phyloP scores from a whole-genome alignment of 2,113 vertebrate genomes.

The Mystacornis crossleyi region DNA sequence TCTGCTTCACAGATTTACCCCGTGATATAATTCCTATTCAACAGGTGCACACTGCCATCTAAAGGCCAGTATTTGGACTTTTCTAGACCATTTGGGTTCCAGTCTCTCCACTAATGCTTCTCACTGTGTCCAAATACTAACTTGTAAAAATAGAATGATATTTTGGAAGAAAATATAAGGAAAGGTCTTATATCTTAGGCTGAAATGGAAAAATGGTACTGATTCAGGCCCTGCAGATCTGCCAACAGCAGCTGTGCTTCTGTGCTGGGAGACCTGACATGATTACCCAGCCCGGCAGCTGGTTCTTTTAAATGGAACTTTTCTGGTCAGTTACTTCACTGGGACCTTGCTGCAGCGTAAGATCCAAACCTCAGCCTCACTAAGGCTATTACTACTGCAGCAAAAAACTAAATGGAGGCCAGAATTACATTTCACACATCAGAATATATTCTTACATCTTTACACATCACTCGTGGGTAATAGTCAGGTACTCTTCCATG shows the following conservation, averaged over 20 bases:
- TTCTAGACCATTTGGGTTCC: background rate
- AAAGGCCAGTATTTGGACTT: conserved; percentile 69
- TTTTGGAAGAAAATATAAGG: background rate
- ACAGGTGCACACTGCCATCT: conserved; percentile 81
- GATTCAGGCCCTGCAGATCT: background rate
- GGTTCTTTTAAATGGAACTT: background rate
- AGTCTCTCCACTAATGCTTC: background rate
- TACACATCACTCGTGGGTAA: background rate
- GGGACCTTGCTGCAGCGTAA: background rate
- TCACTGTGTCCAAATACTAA: background rate
- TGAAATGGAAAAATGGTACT: background rate
- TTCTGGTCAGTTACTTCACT: background rate
- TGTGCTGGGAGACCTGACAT: background rate
- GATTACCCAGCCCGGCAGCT: background rate
- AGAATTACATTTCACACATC: background rate
- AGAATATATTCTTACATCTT: background rate
- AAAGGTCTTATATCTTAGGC: background rate
- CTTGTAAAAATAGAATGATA: background rate
- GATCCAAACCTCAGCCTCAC: background rate
- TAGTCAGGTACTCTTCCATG: background rate
- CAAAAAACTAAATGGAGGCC: background rate
- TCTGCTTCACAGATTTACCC: background rate
- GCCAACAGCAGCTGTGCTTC: background rate
- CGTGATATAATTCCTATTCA: conserved; percentile 11
- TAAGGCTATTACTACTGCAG: background rate